Evolutionary conservation across 2,797 vertebrate species (phyloP), one percentile per base, ranked within the genome.

Genomic region (Cirrhinus mrigala): DNA sequence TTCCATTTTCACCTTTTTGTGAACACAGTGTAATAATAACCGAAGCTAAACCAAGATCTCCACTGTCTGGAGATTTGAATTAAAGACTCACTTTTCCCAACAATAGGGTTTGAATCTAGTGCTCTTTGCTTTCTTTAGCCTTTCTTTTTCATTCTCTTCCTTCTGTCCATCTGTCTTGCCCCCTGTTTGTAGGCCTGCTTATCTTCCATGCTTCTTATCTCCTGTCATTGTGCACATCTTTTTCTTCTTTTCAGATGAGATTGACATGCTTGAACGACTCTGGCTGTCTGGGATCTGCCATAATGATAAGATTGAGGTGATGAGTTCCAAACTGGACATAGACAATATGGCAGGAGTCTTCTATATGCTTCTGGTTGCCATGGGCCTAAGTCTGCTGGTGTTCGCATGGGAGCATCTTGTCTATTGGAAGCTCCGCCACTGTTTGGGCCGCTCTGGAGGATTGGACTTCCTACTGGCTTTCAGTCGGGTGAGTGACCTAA

Each of bases 381-480:
- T 95, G 94, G 94, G 95, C 44, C 93, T 95, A 54, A 94, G 95
- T 87, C 92, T 95, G 3, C 91, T 96, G 73, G 94, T 96, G 1
- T 95, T 95, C 70, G 94, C 94, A 79, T 96, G 97, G 96, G 97
- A 96, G 88, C 96, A 98, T 90, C 95, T 98, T 81, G 95, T 97
- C 64, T 97, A 97, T 92, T 97, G 97, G 96, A 96, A 96, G 15
- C 93, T 97, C 6, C 92, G 97, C 5, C 96, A 97, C 85, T 97
- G 96, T 79, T 92, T 97, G 89, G 95, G 96, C n/a, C 94, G 93
- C 40, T 96, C 96, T 0, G 95, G 96, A 0, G 95, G 95, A 83
- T 94, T 97, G 93, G 97, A 97, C 92, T 97, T 97, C 88, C 94
- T 98, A 10, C 90, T 98, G 87, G 97, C 96, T 54, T 95, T 98